Percentiles rank a stretch among this genome's conserved stretches.
phyloP scores from a whole-genome alignment of 1,140 invertebrate species.

The Mercenaria mercenaria region DNA sequence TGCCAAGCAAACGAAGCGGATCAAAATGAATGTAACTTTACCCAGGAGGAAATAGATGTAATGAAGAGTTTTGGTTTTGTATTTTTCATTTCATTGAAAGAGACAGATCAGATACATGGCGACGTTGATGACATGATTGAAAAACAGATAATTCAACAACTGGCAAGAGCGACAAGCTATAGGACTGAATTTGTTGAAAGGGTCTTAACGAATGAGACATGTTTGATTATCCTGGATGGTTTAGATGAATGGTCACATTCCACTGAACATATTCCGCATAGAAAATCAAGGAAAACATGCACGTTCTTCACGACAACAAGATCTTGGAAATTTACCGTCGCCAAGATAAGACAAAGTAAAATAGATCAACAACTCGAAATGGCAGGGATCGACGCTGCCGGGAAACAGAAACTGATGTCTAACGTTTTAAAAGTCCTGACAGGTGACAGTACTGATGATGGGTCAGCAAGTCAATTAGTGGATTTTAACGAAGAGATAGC shows the following conservation, averaged over 20 bases:
- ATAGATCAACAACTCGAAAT: not conserved
- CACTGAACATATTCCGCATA: not conserved
- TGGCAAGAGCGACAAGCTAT: not conserved
- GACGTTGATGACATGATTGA: not conserved
- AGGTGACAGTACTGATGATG: not conserved
- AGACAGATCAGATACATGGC: not conserved
- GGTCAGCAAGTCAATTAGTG: not conserved
- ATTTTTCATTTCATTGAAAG: not conserved
- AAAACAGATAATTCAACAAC: not conserved
- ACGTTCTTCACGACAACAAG: not conserved
- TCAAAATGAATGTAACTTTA: not conserved
- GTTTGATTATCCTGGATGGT: not conserved
- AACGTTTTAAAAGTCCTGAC: not conserved
- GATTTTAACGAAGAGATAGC: not conserved
- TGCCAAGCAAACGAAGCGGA: not conserved
- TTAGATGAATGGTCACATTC: not conserved
- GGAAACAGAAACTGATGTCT: not conserved
- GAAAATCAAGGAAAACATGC: not conserved
- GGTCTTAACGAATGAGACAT: not conserved
- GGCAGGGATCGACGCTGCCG: not conserved
- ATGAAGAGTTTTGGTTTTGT: not conserved
- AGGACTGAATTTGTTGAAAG: not conserved
- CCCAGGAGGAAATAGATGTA: not conserved
- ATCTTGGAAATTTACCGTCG: not conserved
- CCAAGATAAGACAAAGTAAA: not conserved